Percentiles rank a stretch among this genome's conserved stretches.
phyloP scores from a whole-genome alignment of 2,797 vertebrate species.

The Sus cebifrons region DNA sequence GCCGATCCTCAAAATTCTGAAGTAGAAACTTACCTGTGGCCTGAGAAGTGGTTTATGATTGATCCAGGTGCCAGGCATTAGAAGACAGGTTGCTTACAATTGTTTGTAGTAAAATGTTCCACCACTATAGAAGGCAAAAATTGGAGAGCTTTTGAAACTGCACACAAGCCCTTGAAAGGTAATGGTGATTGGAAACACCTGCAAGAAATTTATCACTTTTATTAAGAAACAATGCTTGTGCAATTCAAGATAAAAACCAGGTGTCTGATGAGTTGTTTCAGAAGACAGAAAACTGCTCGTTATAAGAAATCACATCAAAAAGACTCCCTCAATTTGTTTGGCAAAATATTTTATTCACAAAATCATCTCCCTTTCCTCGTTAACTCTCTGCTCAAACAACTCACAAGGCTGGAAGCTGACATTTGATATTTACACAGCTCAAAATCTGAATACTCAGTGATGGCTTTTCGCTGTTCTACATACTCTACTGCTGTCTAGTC shows the following conservation, averaged over 20 bases:
- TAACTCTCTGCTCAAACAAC: constrained; percentile 51
- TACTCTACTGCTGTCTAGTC: background rate
- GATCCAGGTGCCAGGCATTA: background rate
- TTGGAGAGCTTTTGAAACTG: background rate
- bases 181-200: constrained; percentile 72
- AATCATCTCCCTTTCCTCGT: constrained; percentile 22
- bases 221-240: constrained; percentile 73
- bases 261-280: constrained; percentile 69
- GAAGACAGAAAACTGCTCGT: constrained; percentile 38
- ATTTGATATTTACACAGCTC: constrained; percentile 69
- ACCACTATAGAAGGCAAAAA: background rate
- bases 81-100: background rate
- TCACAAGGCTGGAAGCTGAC: constrained; percentile 38
- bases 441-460: constrained; percentile 44
- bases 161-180: constrained; percentile 25
- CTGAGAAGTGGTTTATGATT: background rate
- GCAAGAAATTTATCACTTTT: constrained; percentile 71
- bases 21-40: background rate
- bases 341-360: constrained; percentile 78
- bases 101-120: background rate
- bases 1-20: background rate
- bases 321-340: constrained; percentile 65
- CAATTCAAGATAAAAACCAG: constrained; percentile 69
- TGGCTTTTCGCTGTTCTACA: constrained; percentile 49
- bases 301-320: constrained; percentile 60